These are phyloP conservation scores for Apis laboriosa DNA, from an alignment of 1,140 invertebrate genomes.

Conservation along the genomic window DNA sequence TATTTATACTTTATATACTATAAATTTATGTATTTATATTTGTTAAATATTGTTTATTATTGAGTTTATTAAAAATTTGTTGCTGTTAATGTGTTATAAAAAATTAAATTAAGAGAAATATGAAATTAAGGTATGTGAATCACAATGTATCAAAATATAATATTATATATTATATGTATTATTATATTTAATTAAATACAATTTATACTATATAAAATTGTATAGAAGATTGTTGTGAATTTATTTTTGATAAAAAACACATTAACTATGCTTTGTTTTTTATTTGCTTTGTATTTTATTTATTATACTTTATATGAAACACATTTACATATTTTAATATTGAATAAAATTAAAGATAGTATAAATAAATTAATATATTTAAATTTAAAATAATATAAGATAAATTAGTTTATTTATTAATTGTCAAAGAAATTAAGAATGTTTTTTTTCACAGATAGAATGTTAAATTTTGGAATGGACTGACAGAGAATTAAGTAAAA, in stretches of 20 bases:
- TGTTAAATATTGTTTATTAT: constrained; percentile 4
- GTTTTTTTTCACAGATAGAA: constrained; percentile 58
- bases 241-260: not conserved
- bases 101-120: not conserved
- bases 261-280: not conserved
- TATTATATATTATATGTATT: not conserved
- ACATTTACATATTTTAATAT: not conserved
- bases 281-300: not conserved
- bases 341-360: not conserved
- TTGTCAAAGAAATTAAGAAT: not conserved
- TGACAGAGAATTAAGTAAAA: constrained; percentile 68
- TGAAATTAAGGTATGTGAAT: constrained; percentile 8
- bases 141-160: not conserved
- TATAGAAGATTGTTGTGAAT: not conserved
- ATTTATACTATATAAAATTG: not conserved
- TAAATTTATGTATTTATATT: not conserved
- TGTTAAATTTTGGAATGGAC: constrained; percentile 70
- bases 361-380: not conserved
- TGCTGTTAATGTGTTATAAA: constrained; percentile 19
- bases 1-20: not conserved
- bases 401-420: not conserved
- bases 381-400: not conserved
- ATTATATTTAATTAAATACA: not conserved
- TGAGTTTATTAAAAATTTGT: not conserved
- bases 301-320: not conserved